Evolutionary conservation across 2,797 vertebrate genomes (phyloP).

Genomic region (Dicrostonyx torquatus): DNA sequence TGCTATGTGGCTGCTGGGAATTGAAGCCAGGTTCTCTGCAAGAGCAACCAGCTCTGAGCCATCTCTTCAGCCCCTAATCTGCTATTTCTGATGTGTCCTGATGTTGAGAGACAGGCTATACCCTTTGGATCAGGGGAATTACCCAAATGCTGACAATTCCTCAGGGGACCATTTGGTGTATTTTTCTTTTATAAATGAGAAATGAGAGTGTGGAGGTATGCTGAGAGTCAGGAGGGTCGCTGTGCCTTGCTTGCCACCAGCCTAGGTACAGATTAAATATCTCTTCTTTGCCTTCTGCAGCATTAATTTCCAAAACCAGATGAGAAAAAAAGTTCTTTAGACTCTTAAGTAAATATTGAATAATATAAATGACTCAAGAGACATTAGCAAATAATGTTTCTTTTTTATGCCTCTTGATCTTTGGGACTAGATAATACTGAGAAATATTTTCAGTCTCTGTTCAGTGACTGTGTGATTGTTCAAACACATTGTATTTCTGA

Average conservation of each 20-base stretch:
- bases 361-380: not conserved
- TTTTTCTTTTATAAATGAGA: slow-evolving; percentile 25
- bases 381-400: not conserved
- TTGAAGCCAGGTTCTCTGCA: not conserved
- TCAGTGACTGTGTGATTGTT: not conserved
- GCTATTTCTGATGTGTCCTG: slow-evolving; percentile 4
- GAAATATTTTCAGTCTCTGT: slow-evolving; percentile 6
- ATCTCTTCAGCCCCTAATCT: not conserved
- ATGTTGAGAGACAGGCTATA: not conserved
- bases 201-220: not conserved
- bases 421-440: not conserved
- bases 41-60: not conserved
- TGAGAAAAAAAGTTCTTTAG: not conserved
- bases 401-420: not conserved
- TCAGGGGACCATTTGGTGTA: not conserved
- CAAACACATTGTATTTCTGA: slow-evolving; percentile 43
- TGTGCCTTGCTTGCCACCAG: not conserved
- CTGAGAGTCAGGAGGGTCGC: not conserved
- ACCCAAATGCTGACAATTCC: not conserved
- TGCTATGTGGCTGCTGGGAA: not conserved
- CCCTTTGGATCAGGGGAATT: not conserved
- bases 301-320: not conserved
- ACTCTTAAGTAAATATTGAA: not conserved
- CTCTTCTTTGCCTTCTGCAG: slow-evolving; percentile 13
- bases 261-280: not conserved